Evolutionary conservation across 2,113 vertebrate genomes (phyloP).

Genomic region (Electrona antarctica): DNA sequence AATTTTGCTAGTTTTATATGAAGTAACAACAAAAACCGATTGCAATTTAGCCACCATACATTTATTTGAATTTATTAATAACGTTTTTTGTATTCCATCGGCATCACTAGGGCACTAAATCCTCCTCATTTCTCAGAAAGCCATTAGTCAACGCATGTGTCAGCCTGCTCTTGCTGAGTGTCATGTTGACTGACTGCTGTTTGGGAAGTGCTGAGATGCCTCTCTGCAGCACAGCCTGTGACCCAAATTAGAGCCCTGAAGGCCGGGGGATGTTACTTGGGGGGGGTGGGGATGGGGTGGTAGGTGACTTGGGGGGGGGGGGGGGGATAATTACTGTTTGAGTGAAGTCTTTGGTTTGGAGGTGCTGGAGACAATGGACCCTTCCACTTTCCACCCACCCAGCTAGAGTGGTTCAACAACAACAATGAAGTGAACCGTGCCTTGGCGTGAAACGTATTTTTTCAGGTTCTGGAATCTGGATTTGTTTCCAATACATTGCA

Average conservation of each 20-base stretch:
- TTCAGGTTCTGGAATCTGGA: not conserved
- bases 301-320: slow-evolving; percentile 5
- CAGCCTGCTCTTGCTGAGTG: slow-evolving; percentile 35
- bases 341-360: slow-evolving; percentile 70
- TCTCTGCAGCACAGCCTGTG: slow-evolving; percentile 70
- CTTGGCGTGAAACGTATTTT: no score
- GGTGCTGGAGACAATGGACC: slow-evolving; percentile 71
- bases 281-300: slow-evolving; percentile 31
- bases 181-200: slow-evolving; percentile 51
- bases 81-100: no score
- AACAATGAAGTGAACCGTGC: no score
- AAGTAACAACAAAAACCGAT: not conserved
- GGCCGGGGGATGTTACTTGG: slow-evolving; percentile 22
- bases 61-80: no score
- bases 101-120: no score
- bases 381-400: not conserved
- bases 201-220: slow-evolving; percentile 56
- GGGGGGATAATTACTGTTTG: slow-evolving; percentile 75
- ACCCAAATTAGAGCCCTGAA: slow-evolving; percentile 79
- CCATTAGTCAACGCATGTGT: slow-evolving; percentile 27
- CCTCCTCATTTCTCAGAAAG: slow-evolving; percentile 1
- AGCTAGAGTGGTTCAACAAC: no score
- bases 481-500: no score
- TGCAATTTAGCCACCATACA: not conserved
- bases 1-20: no score